Conservation (phyloP, 2,888 invertebrate species). For the Congeria kusceri region DNA sequence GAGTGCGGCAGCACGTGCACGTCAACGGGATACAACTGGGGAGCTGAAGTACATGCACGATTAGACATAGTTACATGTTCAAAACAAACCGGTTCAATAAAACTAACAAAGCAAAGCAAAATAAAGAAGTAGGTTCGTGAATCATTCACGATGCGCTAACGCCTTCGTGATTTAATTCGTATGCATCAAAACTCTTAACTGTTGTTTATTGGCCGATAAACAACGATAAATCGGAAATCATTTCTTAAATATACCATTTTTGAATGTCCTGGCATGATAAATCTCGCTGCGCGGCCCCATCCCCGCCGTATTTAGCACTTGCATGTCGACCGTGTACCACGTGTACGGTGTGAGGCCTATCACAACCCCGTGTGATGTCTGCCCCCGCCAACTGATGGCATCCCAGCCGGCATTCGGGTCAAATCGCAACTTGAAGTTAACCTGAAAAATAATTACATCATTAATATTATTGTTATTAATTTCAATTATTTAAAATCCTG, state of each 20-base stretch:
- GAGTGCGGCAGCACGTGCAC: constrained; percentile 93
- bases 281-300: constrained; percentile 97
- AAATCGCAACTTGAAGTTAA: constrained; percentile 63
- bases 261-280: constrained; percentile 57
- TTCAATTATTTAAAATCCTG: too few relatives aligned
- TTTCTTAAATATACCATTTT: constrained; percentile 57
- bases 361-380: constrained; percentile 86
- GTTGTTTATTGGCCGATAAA: not conserved
- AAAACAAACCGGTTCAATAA: too few relatives aligned
- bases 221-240: too few relatives aligned
- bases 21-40: constrained; percentile 96
- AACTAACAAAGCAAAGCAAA: too few relatives aligned
- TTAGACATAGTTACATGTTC: too few relatives aligned
- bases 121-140: too few relatives aligned
- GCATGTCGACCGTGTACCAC: constrained; percentile 95
- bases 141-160: too few relatives aligned
- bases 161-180: too few relatives aligned
- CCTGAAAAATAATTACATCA: too few relatives aligned
- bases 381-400: constrained; percentile 67
- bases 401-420: constrained; percentile 59
- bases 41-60: constrained; percentile 87
- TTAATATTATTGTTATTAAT: too few relatives aligned
- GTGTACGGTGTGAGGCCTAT: constrained; percentile 97
- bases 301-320: constrained; percentile 98
- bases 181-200: not conserved